Evolutionary conservation across 2,797 vertebrate genomes (phyloP), one percentile per base, ranked within the genome.

Genomic region (Myotis daubentonii): DNA sequence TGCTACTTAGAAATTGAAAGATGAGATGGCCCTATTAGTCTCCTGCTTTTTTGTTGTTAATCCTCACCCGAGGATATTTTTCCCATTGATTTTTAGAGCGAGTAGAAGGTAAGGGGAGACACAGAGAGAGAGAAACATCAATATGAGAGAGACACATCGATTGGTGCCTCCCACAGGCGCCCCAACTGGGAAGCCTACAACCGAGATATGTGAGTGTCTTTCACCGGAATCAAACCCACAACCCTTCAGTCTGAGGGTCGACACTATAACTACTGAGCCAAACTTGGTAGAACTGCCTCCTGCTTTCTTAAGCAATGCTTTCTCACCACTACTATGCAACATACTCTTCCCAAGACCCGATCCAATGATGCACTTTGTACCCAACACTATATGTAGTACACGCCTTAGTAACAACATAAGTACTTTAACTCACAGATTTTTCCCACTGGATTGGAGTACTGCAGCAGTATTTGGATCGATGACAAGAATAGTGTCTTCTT

Each of bases 401-500:
- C 65, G 30, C 30, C 13, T 81, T 53, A 70, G 66, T 65, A 70
- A 83, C 71, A 87, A 20, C 23, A 36, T 11, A 84, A 19, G 25
- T 33, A 91, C 93, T 89, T 79, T 15, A 76, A 98, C 99, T 99
- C 98, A 99, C 99, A 99, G 98, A 98, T 98, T 99, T 97, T 98
- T 99, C 78, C 99, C 99, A 7, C 98, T 98, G 41, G 99, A 99
- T 95, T 97, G 98, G 90, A 99, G 98, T 72, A 99, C 97, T 44
- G 96, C 97, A 92, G 99, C 99, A 95, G 96, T 99, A 91, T 94
- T 98, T 47, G 99, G 98, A 96, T 99, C 98, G 91, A 99, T 97
- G 65, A 99, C 98, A 97, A 99, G 96, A 97, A 99, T 99, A 20
- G 99, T 99, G 76, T 99, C 99, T 96, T 99, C 99, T 97, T 99